A percentile compares a stretch with the other conserved stretches of the same genome.
Conservation (phyloP, 2,888 invertebrate genomes). For the Prenolepis imparis region DNA sequence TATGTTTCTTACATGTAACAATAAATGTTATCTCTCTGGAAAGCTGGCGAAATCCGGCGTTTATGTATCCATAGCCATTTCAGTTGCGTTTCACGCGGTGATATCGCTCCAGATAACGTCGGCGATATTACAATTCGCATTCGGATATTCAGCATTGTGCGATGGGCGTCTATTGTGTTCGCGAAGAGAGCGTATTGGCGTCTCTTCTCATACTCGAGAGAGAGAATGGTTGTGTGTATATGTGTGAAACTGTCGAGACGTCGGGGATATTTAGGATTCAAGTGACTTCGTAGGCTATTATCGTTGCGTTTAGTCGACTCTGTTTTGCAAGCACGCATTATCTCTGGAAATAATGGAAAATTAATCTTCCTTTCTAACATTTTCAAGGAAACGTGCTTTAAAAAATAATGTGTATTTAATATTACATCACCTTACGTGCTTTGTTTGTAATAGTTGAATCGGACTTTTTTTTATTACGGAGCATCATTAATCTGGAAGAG, state of each 20-base stretch:
- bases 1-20: background rate
- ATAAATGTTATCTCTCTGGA: constrained; percentile 9
- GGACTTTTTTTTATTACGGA: background rate
- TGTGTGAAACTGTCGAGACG: background rate
- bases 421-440: background rate
- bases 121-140: constrained; percentile 18
- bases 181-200: constrained; percentile 18
- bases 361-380: background rate
- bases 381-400: background rate
- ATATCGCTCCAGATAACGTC: constrained; percentile 38
- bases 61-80: constrained; percentile 39
- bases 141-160: constrained; percentile 41
- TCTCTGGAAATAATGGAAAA: constrained; percentile 8
- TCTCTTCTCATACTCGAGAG: constrained; percentile 17
- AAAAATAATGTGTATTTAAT: background rate
- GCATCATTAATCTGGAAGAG: background rate
- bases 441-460: background rate
- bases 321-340: background rate
- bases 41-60: constrained; percentile 15
- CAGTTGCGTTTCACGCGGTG: constrained; percentile 41
- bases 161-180: constrained; percentile 32
- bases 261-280: constrained; percentile 34
- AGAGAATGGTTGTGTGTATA: background rate
- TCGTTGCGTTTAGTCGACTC: background rate
- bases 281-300: constrained; percentile 25